phyloP scores from a whole-genome alignment of 2,888 invertebrate genomes.

The Blera fallax region DNA sequence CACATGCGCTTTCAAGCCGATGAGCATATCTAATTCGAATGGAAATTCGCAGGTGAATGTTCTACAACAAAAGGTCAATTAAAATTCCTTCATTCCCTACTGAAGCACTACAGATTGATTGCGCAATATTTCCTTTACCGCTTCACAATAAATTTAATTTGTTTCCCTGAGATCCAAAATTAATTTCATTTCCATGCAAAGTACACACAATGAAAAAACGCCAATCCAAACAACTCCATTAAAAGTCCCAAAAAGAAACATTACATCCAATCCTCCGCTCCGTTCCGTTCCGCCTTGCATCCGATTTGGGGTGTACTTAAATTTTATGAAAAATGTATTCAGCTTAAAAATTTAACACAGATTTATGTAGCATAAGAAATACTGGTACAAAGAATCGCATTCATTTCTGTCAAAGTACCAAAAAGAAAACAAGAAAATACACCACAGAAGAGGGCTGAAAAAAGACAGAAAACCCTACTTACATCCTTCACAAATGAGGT shows the following conservation, averaged over 20 bases:
- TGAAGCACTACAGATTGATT: neutral
- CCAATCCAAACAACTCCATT: neutral
- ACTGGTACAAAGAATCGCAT: neutral
- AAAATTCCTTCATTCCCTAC: neutral
- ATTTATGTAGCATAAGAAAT: neutral
- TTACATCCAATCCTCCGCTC: neutral
- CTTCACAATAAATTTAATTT: neutral
- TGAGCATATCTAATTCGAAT: neutral
- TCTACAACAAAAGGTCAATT: neutral
- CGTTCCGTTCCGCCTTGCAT: neutral
- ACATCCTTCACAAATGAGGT: constrained; percentile 14
- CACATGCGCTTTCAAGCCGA: neutral
- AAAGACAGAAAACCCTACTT: neutral
- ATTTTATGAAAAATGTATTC: neutral
- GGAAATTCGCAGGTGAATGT: neutral
- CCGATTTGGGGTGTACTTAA: neutral
- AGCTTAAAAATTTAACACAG: neutral
- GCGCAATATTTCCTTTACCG: neutral
- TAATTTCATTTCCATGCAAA: constrained; percentile 4
- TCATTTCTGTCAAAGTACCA: constrained; percentile 16
- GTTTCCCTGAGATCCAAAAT: neutral
- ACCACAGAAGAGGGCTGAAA: neutral
- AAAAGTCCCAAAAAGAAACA: neutral
- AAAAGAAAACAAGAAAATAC: neutral
- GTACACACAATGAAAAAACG: neutral